phyloP scores from a whole-genome alignment of 2,888 invertebrate species.

The Acleris holmiana region DNA sequence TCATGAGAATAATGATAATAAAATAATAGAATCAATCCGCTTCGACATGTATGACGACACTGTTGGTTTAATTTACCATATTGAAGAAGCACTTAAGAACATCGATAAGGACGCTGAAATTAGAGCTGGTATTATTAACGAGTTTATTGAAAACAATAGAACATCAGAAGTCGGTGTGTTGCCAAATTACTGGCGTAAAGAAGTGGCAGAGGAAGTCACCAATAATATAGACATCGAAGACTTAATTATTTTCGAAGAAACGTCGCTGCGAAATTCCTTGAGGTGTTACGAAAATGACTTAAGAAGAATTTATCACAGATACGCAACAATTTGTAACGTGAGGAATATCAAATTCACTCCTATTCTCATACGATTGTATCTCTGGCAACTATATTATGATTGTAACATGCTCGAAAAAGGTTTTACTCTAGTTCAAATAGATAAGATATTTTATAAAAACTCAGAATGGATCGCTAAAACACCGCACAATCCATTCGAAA shows the following conservation, averaged over 20 bases:
- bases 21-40: conserved; percentile 50
- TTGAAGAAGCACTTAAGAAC: conserved; percentile 67
- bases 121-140: conserved; percentile 56
- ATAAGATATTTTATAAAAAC: conserved; percentile 75
- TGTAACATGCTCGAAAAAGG: conserved; percentile 78
- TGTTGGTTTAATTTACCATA: conserved; percentile 73
- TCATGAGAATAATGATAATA: conserved; percentile 40
- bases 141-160: conserved; percentile 64
- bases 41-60: conserved; percentile 67
- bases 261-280: conserved; percentile 72
- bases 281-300: conserved; percentile 75
- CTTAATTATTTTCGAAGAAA: conserved; percentile 70
- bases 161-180: conserved; percentile 38
- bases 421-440: conserved; percentile 79
- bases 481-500: conserved; percentile 84
- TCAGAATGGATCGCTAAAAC: conserved; percentile 72
- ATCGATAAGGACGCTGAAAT: conserved; percentile 62
- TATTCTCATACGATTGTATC: conserved; percentile 78
- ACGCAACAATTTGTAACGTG: conserved; percentile 75
- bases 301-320: conserved; percentile 78
- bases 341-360: conserved; percentile 67
- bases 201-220: conserved; percentile 37
- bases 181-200: conserved; percentile 38
- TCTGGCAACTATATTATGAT: conserved; percentile 86
- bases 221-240: conserved; percentile 47